Evolutionary conservation across 37 sponge, comb jelly and placozoan genomes (phyloP).

Genomic region (Agelas oroides): DNA sequence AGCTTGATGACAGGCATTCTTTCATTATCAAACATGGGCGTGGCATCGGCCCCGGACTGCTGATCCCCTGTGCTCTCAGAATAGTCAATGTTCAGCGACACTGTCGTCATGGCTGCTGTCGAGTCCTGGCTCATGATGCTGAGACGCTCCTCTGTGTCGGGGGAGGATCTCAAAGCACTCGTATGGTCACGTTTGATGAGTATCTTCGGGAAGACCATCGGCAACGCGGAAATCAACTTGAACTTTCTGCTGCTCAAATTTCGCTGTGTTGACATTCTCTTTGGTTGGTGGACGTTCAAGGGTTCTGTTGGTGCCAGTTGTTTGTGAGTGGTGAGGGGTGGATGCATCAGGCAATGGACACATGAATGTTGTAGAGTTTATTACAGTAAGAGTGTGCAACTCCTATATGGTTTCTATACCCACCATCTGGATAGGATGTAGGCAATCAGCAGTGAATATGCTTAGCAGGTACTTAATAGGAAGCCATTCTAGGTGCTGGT

Average conservation of each 20-base stretch:
- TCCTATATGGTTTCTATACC: no score
- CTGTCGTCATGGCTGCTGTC: constrained; percentile 22
- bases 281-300: constrained; percentile 35
- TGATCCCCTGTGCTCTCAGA: not conserved
- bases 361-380: no score
- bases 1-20: constrained; percentile 61
- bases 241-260: constrained; percentile 59
- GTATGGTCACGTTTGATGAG: constrained; percentile 2
- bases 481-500: no score
- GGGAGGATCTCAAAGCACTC: constrained; percentile 38
- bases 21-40: constrained; percentile 51
- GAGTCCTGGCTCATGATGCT: constrained; percentile 21
- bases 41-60: not conserved
- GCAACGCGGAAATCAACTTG: constrained; percentile 28
- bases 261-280: not conserved
- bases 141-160: not conserved
- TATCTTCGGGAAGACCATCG: constrained; percentile 12
- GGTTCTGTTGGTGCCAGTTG: not conserved
- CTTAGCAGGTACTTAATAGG: no score
- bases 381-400: no score
- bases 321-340: not conserved
- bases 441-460: no score
- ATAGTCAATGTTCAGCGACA: constrained; percentile 31
- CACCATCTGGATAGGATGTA: no score
- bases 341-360: not conserved